Evolutionary conservation across 2,888 invertebrate species (phyloP), one percentile per base, ranked within the genome.

Genomic region (Dinocampus coccinellae): DNA sequence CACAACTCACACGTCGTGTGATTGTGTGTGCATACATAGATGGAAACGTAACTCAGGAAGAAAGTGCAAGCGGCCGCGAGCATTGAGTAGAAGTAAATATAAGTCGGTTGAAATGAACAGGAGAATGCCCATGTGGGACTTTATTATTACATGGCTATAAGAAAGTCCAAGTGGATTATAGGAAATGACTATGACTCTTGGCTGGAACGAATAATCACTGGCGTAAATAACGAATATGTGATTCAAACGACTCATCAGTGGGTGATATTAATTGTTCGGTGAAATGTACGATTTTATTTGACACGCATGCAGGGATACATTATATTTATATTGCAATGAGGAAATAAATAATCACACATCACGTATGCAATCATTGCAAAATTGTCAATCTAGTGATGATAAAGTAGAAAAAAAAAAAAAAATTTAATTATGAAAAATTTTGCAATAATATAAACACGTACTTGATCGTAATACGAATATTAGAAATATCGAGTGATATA

Each of bases 11-110:
- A n/a, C n/a, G n/a, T n/a, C n/a, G n/a, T n/a, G n/a, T n/a, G n/a
- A n/a, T n/a, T n/a, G n/a, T n/a, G 57, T 60, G 62, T 58, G 36
- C 42, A n/a, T 16, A 57, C 24, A 26, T n/a, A 24, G 24, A 26
- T 22, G 47, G 3, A 47, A 26, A 26, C 57, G 47, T 47, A 57
- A 29, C 26, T 13, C 13, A 57, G 72, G 69, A 76, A 73, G 76
- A 76, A 75, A 75, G 76, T 75, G 57, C 6, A 57, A 9, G 24
- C 57, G 13, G 11, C n/a, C 11, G 13, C 2, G 4, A 13, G 26
- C 24, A 10, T 26, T 11, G 24, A 47, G 16, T 47, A 6, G 16
- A 20, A 47, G 16, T 47, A n/a, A 47, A 47, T 16, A 47, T 16
- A 16, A 47, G 16, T 9, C 16, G 3, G 16, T 16, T 47, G 47